Percentiles rank a stretch among this genome's conserved stretches.
phyloP scores from a whole-genome alignment of 2,113 vertebrate species.

The Sclerurus mexicanus region DNA sequence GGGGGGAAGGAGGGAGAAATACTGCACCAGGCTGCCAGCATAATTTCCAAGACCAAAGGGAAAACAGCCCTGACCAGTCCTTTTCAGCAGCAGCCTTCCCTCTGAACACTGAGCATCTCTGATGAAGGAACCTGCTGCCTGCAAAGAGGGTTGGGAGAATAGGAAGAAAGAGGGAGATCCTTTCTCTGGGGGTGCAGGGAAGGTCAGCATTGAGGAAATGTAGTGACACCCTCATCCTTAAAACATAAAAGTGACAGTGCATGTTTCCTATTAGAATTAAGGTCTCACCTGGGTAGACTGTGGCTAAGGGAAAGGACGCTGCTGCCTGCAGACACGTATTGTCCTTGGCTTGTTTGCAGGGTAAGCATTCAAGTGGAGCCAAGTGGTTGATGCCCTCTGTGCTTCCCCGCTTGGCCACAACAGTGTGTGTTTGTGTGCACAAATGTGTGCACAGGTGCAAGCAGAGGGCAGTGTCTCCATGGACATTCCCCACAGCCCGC shows the following conservation, averaged over 20 bases:
- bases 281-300: background rate
- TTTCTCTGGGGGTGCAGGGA: background rate
- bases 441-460: slow-evolving; percentile 39
- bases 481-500: background rate
- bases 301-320: background rate
- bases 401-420: background rate
- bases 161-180: background rate
- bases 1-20: background rate
- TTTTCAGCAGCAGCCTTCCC: background rate
- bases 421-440: background rate
- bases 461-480: background rate
- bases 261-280: background rate
- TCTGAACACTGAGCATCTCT: background rate
- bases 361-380: background rate
- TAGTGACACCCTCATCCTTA: background rate
- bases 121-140: background rate
- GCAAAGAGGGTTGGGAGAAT: background rate
- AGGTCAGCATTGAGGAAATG: background rate
- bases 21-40: background rate
- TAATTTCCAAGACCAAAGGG: background rate
- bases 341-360: slow-evolving; percentile 2
- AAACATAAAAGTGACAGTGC: background rate
- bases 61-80: background rate
- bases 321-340: rapidly evolving
- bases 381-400: background rate